These are phyloP conservation scores for Acipenser ruthenus DNA, from an alignment of 2,797 vertebrate species.

Conservation along the genomic window DNA sequence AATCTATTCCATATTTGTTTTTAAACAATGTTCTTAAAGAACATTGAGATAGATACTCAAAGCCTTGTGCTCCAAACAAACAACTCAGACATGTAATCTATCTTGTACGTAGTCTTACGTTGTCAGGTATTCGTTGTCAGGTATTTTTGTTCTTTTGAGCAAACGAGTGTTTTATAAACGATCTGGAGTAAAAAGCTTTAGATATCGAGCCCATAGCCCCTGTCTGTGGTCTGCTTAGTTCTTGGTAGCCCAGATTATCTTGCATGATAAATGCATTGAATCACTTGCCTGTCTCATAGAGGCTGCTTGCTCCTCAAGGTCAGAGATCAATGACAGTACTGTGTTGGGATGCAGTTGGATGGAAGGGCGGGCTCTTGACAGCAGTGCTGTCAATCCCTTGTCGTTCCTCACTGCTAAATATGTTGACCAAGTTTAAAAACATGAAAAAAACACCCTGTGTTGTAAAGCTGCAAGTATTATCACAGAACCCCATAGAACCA, in stretches of 20 bases:
- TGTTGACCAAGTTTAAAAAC: neutral
- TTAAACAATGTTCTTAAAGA: no score
- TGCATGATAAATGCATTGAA: neutral
- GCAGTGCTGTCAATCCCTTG: neutral
- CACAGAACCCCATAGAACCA: neutral
- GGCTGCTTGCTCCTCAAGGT: neutral
- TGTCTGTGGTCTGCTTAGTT: neutral
- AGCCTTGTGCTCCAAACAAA: no score
- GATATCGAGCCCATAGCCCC: no score
- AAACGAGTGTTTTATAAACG: no score
- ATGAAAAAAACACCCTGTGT: neutral
- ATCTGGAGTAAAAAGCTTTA: no score
- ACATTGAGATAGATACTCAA: no score
- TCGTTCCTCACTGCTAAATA: neutral
- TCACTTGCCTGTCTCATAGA: neutral
- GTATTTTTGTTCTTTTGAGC: no score
- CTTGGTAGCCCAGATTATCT: neutral
- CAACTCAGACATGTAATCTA: no score
- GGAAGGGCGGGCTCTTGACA: neutral
- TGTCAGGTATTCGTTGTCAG: no score
- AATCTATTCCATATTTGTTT: no score
- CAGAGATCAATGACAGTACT: neutral
- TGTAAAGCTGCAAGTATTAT: neutral
- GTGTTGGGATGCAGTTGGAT: neutral
- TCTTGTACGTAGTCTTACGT: no score